Evolutionary conservation across 2,113 vertebrate species (phyloP).

Genomic region (Protomyctophum bolini): DNA sequence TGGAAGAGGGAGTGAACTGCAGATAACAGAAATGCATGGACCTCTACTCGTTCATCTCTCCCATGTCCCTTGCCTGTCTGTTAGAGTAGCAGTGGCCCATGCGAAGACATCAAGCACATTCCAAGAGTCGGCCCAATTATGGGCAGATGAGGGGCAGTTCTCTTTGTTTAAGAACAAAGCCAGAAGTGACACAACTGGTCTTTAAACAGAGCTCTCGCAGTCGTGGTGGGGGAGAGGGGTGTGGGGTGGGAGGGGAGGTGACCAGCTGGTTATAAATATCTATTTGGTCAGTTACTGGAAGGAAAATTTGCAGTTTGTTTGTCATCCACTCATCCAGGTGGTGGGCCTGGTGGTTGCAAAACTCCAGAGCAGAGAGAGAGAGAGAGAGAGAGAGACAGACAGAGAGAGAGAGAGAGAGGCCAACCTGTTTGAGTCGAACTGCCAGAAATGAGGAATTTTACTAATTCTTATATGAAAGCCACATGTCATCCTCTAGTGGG

Average conservation of each 20-base stretch:
- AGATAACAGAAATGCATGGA: conserved; percentile 25
- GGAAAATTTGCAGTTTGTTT: conserved; percentile 78
- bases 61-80: conserved; percentile 57
- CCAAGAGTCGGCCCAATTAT: conserved; percentile 80
- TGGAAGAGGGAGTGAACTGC: neutral
- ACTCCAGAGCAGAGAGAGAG: conserved; percentile 47
- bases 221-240: conserved; percentile 46
- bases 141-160: conserved; percentile 79
- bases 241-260: conserved; percentile 59
- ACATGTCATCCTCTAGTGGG: conserved; percentile 60
- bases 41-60: conserved; percentile 56
- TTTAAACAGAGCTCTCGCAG: conserved; percentile 78
- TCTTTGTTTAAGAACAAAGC: conserved; percentile 84
- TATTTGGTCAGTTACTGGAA: conserved; percentile 83
- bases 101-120: conserved; percentile 81
- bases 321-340: conserved; percentile 79
- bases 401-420: conserved; percentile 8
- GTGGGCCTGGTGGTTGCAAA: conserved; percentile 70
- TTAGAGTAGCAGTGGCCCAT: conserved; percentile 56
- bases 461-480: conserved; percentile 68
- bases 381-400: conserved; percentile 11
- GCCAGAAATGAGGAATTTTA: conserved; percentile 61
- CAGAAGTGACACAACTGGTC: conserved; percentile 80
- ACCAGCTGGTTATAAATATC: conserved; percentile 84
- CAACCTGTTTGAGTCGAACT: conserved; percentile 64